phyloP scores from a whole-genome alignment of 2,797 vertebrate species.

The Brachyalestes nurse region DNA sequence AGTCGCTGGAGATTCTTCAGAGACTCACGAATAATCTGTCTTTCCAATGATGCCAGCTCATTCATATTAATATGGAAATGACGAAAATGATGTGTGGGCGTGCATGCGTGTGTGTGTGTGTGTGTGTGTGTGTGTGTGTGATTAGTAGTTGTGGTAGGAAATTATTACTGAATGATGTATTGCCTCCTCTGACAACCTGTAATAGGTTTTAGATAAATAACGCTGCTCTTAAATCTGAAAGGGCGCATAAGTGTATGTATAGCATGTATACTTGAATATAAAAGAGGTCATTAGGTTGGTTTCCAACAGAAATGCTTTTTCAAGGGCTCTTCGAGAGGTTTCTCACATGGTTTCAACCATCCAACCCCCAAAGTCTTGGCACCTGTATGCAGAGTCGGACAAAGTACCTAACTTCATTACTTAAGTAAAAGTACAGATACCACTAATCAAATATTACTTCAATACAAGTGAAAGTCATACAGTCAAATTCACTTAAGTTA shows the following conservation, averaged over 20 bases:
- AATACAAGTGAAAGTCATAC: no score
- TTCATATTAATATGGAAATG: constrained; percentile 41
- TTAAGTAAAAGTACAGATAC: no score
- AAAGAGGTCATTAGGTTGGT: constrained; percentile 15
- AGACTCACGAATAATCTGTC: constrained; percentile 28
- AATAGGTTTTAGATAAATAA: constrained; percentile 42
- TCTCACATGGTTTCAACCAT: background rate
- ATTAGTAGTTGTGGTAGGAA: constrained; percentile 33
- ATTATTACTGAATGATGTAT: constrained; percentile 46
- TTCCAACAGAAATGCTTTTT: background rate
- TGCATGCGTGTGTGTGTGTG: constrained; percentile 9
- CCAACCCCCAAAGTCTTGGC: background rate
- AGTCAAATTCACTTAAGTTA: no score
- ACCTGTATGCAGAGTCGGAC: no score
- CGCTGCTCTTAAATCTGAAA: constrained; percentile 20
- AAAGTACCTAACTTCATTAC: no score
- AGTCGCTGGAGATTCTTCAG: constrained; percentile 37
- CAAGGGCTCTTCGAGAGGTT: background rate
- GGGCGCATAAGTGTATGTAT: background rate
- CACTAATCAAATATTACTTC: no score
- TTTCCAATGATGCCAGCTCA: constrained; percentile 10
- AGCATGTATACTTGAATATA: constrained; percentile 14
- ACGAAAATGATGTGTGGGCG: constrained; percentile 26
- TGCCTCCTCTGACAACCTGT: constrained; percentile 32
- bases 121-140: background rate